phyloP scores from a whole-genome alignment of 2,797 vertebrate species.

The Peromyscus aztecus region DNA sequence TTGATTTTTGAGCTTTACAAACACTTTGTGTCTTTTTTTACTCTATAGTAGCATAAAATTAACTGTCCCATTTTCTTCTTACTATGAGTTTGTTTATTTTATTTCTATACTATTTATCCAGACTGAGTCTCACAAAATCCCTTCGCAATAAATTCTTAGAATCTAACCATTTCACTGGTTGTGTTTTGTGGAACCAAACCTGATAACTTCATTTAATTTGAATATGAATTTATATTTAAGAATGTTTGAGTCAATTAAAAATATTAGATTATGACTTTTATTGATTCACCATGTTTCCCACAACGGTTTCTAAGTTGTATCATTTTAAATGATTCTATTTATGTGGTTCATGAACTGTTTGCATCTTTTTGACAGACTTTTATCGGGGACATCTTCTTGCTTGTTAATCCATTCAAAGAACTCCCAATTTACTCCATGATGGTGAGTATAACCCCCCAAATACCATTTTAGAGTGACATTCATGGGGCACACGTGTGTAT shows the following conservation, averaged over 20 bases:
- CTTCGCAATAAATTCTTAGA: not conserved
- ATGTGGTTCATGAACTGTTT: slow-evolving; percentile 55
- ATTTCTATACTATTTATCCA: not conserved
- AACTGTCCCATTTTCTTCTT: not conserved
- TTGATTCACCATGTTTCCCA: slow-evolving; percentile 7
- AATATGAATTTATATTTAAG: slow-evolving; percentile 67
- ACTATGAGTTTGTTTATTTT: not conserved
- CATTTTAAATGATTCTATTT: slow-evolving; percentile 52
- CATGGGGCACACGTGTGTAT: too few species aligned
- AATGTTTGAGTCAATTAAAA: slow-evolving; percentile 33
- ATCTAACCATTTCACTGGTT: not conserved
- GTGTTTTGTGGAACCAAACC: not conserved
- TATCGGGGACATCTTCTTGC: slow-evolving; percentile 95
- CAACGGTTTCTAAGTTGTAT: slow-evolving; percentile 41
- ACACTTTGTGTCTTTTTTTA: not conserved
- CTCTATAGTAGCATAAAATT: not conserved
- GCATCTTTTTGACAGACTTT: slow-evolving; percentile 91
- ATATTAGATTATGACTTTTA: not conserved
- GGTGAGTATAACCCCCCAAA: slow-evolving; percentile 89
- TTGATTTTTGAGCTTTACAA: not conserved
- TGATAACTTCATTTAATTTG: slow-evolving; percentile 73
- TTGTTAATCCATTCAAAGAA: slow-evolving; percentile 97
- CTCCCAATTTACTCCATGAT: slow-evolving; percentile 96
- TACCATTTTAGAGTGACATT: not conserved
- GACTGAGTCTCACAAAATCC: not conserved